Percentiles rank a stretch among this genome's conserved stretches.
phyloP scores from a whole-genome alignment of 2,888 invertebrate genomes.

The Noctua pronuba region DNA sequence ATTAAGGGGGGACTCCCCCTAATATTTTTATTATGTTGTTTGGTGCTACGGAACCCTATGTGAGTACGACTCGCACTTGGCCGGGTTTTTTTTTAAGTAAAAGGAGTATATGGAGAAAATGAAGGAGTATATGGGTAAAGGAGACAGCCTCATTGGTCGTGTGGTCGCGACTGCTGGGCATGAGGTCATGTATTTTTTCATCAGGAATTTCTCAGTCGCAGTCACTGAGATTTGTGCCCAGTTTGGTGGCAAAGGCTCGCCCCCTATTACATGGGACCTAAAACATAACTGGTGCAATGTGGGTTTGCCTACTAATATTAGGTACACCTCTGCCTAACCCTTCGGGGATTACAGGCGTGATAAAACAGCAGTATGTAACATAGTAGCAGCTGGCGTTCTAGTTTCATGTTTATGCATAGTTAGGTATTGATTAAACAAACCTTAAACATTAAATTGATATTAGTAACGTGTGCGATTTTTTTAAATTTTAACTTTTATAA shows the following conservation, averaged over 20 bases:
- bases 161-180: neutral
- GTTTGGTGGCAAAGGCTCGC: neutral
- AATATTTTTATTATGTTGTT: too few relatives aligned
- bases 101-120: neutral
- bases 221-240: neutral
- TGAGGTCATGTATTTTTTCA: neutral
- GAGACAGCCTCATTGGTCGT: neutral
- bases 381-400: neutral
- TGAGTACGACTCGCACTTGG: too few relatives aligned
- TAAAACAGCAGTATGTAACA: neutral
- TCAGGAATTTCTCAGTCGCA: neutral
- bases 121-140: neutral
- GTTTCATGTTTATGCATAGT: neutral
- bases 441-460: neutral
- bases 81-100: neutral
- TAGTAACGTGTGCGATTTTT: too few relatives aligned
- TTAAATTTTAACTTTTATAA: too few relatives aligned
- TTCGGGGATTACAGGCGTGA: too few relatives aligned
- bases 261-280: neutral
- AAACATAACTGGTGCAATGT: neutral
- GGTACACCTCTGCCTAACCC: too few relatives aligned
- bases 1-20: too few relatives aligned
- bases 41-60: too few relatives aligned
- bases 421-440: neutral
- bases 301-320: too few relatives aligned